Conservation (phyloP, 2,888 invertebrate species). For the Sphinx pinastri region DNA sequence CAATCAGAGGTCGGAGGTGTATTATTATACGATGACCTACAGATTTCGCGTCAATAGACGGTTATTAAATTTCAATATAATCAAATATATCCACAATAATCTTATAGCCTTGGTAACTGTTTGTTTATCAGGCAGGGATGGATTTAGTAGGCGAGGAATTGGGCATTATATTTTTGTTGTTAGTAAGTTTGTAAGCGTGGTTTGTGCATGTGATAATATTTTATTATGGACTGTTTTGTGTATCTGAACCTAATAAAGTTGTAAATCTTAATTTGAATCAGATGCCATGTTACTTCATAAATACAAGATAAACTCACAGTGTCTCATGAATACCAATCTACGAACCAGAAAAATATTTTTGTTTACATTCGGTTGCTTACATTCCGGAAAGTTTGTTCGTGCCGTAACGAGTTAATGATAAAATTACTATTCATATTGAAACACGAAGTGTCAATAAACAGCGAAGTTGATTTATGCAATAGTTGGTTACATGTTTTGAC, state of each 20-base stretch:
- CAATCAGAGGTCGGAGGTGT: slow-evolving; percentile 34
- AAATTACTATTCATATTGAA: slow-evolving; percentile 1
- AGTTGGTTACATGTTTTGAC: slow-evolving; percentile 8
- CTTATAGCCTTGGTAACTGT: slow-evolving; percentile 4
- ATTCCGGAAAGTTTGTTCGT: not conserved
- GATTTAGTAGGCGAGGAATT: not conserved
- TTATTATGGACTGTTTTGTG: too few species aligned
- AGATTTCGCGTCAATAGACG: slow-evolving; percentile 30
- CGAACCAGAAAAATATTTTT: too few species aligned
- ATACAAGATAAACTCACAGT: too few species aligned
- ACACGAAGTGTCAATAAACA: slow-evolving; percentile 1
- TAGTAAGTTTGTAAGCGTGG: too few species aligned
- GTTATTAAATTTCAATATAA: slow-evolving; percentile 36
- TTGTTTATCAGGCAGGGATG: slow-evolving; percentile 18
- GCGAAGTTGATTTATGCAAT: slow-evolving; percentile 15
- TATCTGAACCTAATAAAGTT: too few species aligned
- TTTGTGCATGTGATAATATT: too few species aligned
- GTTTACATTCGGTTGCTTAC: too few species aligned
- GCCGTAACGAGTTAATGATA: not conserved
- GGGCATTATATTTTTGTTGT: not conserved
- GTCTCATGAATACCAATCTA: too few species aligned
- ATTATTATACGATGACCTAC: slow-evolving; percentile 37
- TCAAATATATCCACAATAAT: slow-evolving; percentile 27
- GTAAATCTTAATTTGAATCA: too few species aligned
- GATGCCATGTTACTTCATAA: too few species aligned